These are phyloP conservation scores for Colletes gigas DNA, from an alignment of 1,140 invertebrate species.

Conservation along the genomic window DNA sequence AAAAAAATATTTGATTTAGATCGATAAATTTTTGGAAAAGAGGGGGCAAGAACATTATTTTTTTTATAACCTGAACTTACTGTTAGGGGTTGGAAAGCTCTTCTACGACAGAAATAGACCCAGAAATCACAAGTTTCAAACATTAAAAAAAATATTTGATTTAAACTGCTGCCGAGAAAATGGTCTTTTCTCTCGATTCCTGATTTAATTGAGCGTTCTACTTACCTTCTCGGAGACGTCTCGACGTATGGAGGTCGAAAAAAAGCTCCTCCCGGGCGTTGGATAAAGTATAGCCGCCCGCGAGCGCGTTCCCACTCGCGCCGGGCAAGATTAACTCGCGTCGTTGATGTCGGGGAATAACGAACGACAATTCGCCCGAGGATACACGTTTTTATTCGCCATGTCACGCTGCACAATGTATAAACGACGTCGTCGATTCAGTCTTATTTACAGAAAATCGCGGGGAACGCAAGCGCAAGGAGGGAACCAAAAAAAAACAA, in stretches of 20 bases:
- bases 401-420: slow-evolving; percentile 35
- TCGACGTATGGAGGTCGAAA: not conserved
- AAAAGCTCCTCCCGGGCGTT: not conserved
- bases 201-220: slow-evolving; percentile 10
- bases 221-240: slow-evolving; percentile 34
- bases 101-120: no score
- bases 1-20: no score
- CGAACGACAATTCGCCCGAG: slow-evolving; percentile 43
- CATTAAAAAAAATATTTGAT: no score
- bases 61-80: no score
- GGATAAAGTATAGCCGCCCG: slow-evolving; percentile 6
- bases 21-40: no score
- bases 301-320: not conserved
- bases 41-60: no score
- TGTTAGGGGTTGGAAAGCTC: no score
- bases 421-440: slow-evolving; percentile 53
- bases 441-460: slow-evolving; percentile 68
- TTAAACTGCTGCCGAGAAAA: no score
- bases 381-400: slow-evolving; percentile 47
- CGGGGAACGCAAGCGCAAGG: slow-evolving; percentile 1
- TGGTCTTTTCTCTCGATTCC: no score
- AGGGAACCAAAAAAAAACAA: not conserved
- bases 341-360: slow-evolving; percentile 28
- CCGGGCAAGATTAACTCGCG: not conserved
- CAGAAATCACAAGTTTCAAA: no score